These are phyloP conservation scores for Speoplatyrhinus poulsoni DNA, from an alignment of 2,113 vertebrate species.

Conservation along the genomic window DNA sequence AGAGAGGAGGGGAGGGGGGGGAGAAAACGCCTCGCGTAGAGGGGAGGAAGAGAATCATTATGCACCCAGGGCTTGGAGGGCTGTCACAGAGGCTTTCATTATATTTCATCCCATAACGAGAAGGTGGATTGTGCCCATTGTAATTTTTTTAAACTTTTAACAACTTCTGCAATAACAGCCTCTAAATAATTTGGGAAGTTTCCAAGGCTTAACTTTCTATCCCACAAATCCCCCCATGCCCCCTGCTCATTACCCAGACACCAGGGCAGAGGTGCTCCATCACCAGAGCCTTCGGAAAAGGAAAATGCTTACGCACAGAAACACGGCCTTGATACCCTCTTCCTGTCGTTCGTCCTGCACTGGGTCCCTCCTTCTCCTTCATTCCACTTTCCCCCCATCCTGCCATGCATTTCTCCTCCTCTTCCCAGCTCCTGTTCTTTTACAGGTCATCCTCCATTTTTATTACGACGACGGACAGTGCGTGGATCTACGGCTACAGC, in stretches of 20 bases:
- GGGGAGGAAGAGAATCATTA: constrained; percentile 74
- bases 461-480: too few species aligned
- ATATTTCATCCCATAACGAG: constrained; percentile 81
- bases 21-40: constrained; percentile 28
- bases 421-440: background rate
- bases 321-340: constrained; percentile 45
- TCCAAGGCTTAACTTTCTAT: constrained; percentile 73
- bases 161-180: constrained; percentile 49
- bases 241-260: constrained; percentile 77
- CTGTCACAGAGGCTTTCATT: constrained; percentile 83
- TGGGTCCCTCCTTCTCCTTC: constrained; percentile 54
- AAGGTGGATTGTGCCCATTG: constrained; percentile 80
- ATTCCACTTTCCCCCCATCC: background rate
- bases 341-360: constrained; percentile 41
- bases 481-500: too few species aligned
- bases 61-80: constrained; percentile 75
- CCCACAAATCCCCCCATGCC: constrained; percentile 5
- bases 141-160: constrained; percentile 62
- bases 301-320: constrained; percentile 73
- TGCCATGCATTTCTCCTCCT: constrained; percentile 2
- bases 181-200: constrained; percentile 83
- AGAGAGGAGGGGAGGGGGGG: constrained; percentile 56
- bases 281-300: constrained; percentile 64
- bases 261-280: constrained; percentile 81
- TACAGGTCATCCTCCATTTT: background rate